A percentile compares a stretch with the other conserved stretches of the same genome.
These are phyloP conservation scores for Odontomachus brunneus DNA, from an alignment of 1,140 invertebrate genomes.

Conservation along the genomic window DNA sequence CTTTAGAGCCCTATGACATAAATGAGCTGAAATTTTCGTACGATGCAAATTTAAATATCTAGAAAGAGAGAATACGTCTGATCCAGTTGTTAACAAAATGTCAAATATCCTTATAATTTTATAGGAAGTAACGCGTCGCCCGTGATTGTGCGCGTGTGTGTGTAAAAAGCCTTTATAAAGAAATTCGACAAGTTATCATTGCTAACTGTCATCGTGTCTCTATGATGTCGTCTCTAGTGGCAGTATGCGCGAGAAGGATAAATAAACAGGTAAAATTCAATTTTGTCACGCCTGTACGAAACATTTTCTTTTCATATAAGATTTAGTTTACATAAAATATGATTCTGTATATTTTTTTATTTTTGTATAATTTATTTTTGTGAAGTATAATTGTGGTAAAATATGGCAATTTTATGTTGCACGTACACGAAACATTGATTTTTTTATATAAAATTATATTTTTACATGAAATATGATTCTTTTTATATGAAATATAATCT, in stretches of 20 bases:
- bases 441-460: no score
- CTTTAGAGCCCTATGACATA: neutral
- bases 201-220: conserved; percentile 39
- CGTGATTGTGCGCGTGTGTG: neutral
- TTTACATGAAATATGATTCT: no score
- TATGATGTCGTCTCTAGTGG: neutral
- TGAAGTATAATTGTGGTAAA: no score
- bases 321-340: no score
- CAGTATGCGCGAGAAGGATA: conserved; percentile 8
- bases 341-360: no score
- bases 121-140: neutral
- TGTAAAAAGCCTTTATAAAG: neutral
- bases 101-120: neutral
- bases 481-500: no score
- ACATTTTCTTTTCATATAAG: no score
- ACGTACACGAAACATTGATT: no score
- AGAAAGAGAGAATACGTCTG: neutral
- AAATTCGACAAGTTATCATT: neutral
- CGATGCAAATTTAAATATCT: conserved; percentile 15
- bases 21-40: conserved; percentile 22
- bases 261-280: conserved; percentile 55
- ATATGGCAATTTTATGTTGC: no score
- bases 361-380: no score
- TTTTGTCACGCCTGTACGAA: no score
- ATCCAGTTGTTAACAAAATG: neutral